phyloP scores from a whole-genome alignment of 2,113 vertebrate species.

The Poicephalus meyeri region DNA sequence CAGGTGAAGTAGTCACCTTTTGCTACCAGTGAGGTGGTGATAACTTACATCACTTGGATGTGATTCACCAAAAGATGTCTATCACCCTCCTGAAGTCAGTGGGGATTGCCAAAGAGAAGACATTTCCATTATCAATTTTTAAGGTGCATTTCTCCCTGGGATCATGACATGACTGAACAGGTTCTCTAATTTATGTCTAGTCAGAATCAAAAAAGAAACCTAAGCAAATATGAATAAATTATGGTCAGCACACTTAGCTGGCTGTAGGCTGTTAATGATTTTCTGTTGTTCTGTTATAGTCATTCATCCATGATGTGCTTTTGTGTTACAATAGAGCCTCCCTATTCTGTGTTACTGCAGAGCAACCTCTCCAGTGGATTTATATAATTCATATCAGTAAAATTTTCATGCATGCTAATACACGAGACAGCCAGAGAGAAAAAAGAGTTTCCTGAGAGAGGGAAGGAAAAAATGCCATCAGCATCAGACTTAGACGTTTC shows the following conservation, averaged over 20 bases:
- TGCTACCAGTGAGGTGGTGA: background rate
- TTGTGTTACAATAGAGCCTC: background rate
- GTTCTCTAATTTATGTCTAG: background rate
- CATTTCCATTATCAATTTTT: background rate
- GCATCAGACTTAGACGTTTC: background rate
- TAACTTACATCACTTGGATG: background rate
- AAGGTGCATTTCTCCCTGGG: background rate
- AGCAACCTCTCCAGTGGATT: background rate
- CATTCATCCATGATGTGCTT: constrained; percentile 10
- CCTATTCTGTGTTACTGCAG: background rate
- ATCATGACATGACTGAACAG: background rate
- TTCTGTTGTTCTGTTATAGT: background rate
- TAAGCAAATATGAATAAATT: background rate
- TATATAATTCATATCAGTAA: constrained; percentile 7
- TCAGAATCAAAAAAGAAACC: constrained; percentile 7
- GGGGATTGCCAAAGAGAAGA: background rate
- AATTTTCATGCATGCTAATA: constrained; percentile 18
- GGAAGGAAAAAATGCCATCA: background rate
- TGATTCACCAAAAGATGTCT: background rate
- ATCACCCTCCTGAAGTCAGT: background rate
- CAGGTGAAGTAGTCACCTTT: background rate
- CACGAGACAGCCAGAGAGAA: background rate
- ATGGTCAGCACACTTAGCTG: background rate
- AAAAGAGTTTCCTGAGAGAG: background rate
- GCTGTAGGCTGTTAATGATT: constrained; percentile 17